Evolutionary conservation across 2,888 invertebrate species (phyloP), one percentile per base, ranked within the genome.

Genomic region (Caenorhabditis imperialis): DNA sequence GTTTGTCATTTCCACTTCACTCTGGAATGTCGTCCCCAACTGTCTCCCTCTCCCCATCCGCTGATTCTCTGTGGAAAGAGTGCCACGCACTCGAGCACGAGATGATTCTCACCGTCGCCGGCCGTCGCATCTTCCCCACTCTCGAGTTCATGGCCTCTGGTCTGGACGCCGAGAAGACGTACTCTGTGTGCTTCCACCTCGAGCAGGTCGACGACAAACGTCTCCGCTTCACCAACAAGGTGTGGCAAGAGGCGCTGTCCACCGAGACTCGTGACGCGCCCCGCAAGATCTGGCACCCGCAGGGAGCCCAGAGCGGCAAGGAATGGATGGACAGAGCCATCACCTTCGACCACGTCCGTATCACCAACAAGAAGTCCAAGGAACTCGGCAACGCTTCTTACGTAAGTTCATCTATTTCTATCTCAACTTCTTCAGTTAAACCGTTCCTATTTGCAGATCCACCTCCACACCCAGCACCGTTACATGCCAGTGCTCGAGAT

Each of bases 391-490:
- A 30, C 18, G 18, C 47, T 8, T 42, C 42, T 10, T 54, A 45
- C 20, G 62, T 62, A 25, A 61, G 61, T 61, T 40, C n/a, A n/a
- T n/a, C n/a, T n/a, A n/a, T n/a, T n/a, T n/a, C n/a, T 30, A 6
- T 30, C 30, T 30, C 10, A 6, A 30, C 10, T 30, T 30, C 30
- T 30, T 30, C 30, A 30, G 30, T 30, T 30, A 30, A 30, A 30
- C 10, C 30, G 7, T 7, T 10, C 30, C 6, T 30, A 7, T 7
- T 30, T 51, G 5, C 61, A 61, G 61, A 33, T 53, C 23, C 40
- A 47, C 20, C 51, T 63, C 2, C 54, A 22, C 38, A 47, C 63
- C 6, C 63, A 63, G n/a, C 63, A 54, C 47, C 25, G 63, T 12
- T 63, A 63, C 38, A 47, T 54, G 16, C 63, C 63, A 7, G 47